Evolutionary conservation across 2,888 invertebrate species (phyloP), one percentile per base, ranked within the genome.

Genomic region (Morpho deidamia): DNA sequence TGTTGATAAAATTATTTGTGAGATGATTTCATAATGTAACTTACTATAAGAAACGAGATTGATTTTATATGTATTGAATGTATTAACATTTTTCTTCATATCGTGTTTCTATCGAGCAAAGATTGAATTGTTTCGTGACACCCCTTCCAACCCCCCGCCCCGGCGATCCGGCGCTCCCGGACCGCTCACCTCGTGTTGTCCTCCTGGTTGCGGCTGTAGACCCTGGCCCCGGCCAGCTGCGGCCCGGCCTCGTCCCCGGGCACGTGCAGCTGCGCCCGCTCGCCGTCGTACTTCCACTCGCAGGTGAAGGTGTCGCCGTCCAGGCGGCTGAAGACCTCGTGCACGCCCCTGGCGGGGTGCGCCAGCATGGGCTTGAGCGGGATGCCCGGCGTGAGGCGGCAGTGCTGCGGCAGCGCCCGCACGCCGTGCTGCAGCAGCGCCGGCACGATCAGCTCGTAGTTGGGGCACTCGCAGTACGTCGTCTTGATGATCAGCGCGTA

Each of bases 241-340:
- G 81, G 73, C 45, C 92, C 92, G 8, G 53, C 4, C 23, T 23
- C 66, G 94, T 47, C 48, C 5, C 63, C 66, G 1, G 89, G 90
- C 66, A 90, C 85, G 78, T 90, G 83, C 8, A 96, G 94, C 92
- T 98, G 99, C 0, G 99, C 99, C 67, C 99, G 91, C 91, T 99
- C 99, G 0, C 99, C 99, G 83, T 99, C 99, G 80, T 99, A 99
- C 81, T 99, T 99, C 93, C 95, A 99, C 87, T 99, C 99, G 79
- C 99, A 99, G 0, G 99, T 99, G 79, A 99, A 99, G 68, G 93
- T 92, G 61, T 95, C 91, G 10, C 94, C 94, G 56, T 96, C 96
- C 82, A 97, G 97, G 23, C 55, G 91, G 56, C 93, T 91, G 51
- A 99, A 83, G 5, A 99, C 95, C 78, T 98, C 98, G 60, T 93